These are phyloP conservation scores for Zootoca vivipara DNA, from an alignment of 2,113 vertebrate species.

Conservation along the genomic window DNA sequence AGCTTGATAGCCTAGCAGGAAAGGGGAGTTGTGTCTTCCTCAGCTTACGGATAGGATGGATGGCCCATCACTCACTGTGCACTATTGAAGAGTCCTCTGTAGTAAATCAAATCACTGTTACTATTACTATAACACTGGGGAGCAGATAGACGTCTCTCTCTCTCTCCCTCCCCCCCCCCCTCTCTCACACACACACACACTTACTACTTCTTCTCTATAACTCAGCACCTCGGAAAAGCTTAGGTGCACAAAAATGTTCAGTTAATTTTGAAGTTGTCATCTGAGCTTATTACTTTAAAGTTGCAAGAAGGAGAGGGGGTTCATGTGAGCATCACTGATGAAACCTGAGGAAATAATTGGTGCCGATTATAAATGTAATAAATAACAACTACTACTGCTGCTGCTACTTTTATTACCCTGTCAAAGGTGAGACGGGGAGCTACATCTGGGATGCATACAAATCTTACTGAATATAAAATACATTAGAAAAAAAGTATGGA, in stretches of 20 bases:
- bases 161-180: not conserved
- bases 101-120: constrained; percentile 19
- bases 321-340: too few relatives aligned
- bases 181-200: not conserved
- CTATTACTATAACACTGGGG: not conserved
- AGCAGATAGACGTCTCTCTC: not conserved
- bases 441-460: not conserved
- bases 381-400: too few relatives aligned
- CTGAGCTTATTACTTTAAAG: not conserved
- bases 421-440: not conserved
- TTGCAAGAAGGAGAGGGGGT: too few relatives aligned
- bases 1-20: constrained; percentile 12
- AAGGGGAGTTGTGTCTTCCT: not conserved
- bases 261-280: not conserved
- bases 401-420: not conserved
- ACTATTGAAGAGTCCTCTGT: not conserved
- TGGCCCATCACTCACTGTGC: not conserved
- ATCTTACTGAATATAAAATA: not conserved
- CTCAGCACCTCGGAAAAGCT: not conserved
- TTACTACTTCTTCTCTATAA: not conserved
- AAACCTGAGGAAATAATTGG: too few relatives aligned
- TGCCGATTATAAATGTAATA: too few relatives aligned
- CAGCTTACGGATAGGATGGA: not conserved
- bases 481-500: not conserved
- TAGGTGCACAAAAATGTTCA: not conserved